Evolutionary conservation across 2,113 vertebrate genomes (phyloP).

Genomic region (Lathamus discolor): DNA sequence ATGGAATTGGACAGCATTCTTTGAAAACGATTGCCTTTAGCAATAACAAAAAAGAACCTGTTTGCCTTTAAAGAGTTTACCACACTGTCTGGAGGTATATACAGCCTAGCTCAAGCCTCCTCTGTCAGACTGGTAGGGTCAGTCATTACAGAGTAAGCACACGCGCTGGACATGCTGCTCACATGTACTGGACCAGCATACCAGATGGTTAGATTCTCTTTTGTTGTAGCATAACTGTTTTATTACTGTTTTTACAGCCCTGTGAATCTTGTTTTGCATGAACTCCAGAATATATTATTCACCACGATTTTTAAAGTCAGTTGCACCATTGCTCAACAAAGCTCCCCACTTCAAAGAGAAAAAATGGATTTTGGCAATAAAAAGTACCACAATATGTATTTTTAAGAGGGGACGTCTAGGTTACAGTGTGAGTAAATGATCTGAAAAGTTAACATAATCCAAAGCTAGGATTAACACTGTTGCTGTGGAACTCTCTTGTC

Average conservation of each 20-base stretch:
- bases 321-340: not conserved
- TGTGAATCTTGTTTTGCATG: not conserved
- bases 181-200: not conserved
- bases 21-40: not conserved
- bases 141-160: not conserved
- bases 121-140: not conserved
- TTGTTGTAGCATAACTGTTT: not conserved
- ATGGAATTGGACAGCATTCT: not conserved
- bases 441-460: not conserved
- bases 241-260: not conserved
- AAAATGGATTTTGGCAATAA: not conserved
- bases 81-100: not conserved
- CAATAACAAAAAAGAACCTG: not conserved
- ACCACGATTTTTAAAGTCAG: not conserved
- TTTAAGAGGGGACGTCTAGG: not conserved
- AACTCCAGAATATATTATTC: not conserved
- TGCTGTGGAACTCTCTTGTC: not conserved
- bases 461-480: not conserved
- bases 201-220: not conserved
- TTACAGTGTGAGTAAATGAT: not conserved
- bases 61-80: not conserved
- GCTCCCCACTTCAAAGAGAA: not conserved
- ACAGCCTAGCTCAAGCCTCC: not conserved
- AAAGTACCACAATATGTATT: not conserved
- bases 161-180: fast-evolving